Base-by-base conservation (phyloP, 92 coral and sea anemone species). In the Galaxea fascicularis region DNA sequence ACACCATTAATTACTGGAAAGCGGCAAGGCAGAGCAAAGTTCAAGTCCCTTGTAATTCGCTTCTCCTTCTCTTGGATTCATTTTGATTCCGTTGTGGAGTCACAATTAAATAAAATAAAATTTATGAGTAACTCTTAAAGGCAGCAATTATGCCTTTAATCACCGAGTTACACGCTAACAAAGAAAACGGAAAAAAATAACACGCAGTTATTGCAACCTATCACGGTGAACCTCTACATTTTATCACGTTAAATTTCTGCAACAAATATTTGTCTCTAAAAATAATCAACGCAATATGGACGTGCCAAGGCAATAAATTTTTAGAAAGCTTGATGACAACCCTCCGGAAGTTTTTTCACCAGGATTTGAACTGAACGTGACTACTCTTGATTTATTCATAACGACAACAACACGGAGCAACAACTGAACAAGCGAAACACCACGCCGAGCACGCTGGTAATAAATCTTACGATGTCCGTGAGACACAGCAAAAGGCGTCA, bases 271-370 rank as follows among this genome's bases (percentile, higher is more conserved):
- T 65, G 39, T 30, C 58, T 18, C 12, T 9, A 18, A 49, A 49
- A 10, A 16, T 49, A 53, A 53, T 60, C 28, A 22, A 21, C 21
- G 21, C 24, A 22, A 44, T 10, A 44, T 16, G 20, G 25, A 77
- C 57, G 59, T 77, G 60, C 31, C 59, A 8, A 57, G 71, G 39
- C 39, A 22, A 26, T 21, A 65, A 66, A 31, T 79, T 17, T 49
- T 65, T 49, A 65, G 47, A 12, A 10, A 8, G 21, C 24, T 51
- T 49, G 74, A 29, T 67, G 76, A 79, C 47, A 24, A 45, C 10
- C 28, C 74, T 66, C 75, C 75, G 84, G 84, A 79, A 27, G 84
- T 79, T 53, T 79, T 49, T 53, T 10, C 11, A 10, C 30, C 54
- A 24, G 21, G 15, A 16, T 30, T 39, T 13, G 25, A 13, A 10